Evolutionary conservation across 92 coral and sea anemone species (phyloP).

Genomic region (Meandrina meandrites): DNA sequence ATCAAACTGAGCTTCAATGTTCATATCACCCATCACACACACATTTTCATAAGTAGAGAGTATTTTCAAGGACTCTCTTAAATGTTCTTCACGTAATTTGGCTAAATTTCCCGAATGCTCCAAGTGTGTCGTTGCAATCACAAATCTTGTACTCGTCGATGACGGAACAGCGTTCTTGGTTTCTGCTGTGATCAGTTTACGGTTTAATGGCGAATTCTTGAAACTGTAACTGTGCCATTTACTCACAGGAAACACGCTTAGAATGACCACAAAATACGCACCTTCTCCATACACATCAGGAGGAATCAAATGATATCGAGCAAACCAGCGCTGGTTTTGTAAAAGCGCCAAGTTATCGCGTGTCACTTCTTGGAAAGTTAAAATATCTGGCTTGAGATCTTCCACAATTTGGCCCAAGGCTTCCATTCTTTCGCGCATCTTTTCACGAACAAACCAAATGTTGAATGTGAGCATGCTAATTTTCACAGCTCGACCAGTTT

Average conservation of each 20-base stretch:
- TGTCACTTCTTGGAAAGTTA: constrained; percentile 77
- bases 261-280: constrained; percentile 44
- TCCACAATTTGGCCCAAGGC: constrained; percentile 59
- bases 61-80: constrained; percentile 51
- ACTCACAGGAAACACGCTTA: constrained; percentile 41
- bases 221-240: constrained; percentile 58
- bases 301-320: constrained; percentile 38
- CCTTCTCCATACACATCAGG: neutral
- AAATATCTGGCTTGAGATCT: constrained; percentile 50
- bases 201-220: constrained; percentile 52
- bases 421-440: constrained; percentile 56
- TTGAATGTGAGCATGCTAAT: constrained; percentile 62
- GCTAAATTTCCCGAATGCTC: constrained; percentile 57
- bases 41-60: constrained; percentile 49
- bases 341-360: constrained; percentile 40
- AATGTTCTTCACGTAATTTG: constrained; percentile 61
- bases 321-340: constrained; percentile 59
- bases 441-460: constrained; percentile 68
- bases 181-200: constrained; percentile 62
- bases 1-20: constrained; percentile 67
- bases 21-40: constrained; percentile 81
- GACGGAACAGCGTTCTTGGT: neutral
- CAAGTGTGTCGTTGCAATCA: constrained; percentile 75
- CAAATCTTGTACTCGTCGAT: constrained; percentile 4
- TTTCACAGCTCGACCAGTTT: neutral